Evolutionary conservation across 1,140 invertebrate genomes (phyloP).

Genomic region (Trissolcus basalis): DNA sequence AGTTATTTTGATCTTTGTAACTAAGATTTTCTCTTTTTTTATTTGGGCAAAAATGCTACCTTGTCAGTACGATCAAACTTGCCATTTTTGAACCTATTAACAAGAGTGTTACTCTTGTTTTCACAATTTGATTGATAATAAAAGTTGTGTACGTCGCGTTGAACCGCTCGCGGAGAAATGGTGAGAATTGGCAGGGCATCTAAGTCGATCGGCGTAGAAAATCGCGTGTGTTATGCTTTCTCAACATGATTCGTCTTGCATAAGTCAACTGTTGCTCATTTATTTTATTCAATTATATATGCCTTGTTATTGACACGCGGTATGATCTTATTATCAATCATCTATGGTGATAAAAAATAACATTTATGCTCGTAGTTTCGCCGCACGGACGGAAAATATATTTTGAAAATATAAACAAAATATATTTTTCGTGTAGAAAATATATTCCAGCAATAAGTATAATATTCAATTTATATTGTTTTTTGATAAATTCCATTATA

Average conservation of each 20-base stretch:
- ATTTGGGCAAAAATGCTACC: too few relatives aligned
- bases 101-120: conserved; percentile 31
- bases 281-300: neutral
- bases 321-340: too few relatives aligned
- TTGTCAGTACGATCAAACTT: too few relatives aligned
- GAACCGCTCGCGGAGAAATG: conserved; percentile 47
- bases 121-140: conserved; percentile 34
- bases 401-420: too few relatives aligned
- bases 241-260: conserved; percentile 60
- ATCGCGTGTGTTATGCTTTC: conserved; percentile 69
- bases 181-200: conserved; percentile 43
- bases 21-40: neutral
- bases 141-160: conserved; percentile 27
- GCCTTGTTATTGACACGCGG: conserved; percentile 10
- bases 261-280: conserved; percentile 19
- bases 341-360: too few relatives aligned
- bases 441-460: too few relatives aligned
- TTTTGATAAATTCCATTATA: too few relatives aligned
- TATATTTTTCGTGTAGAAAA: too few relatives aligned
- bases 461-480: too few relatives aligned
- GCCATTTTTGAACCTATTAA: conserved; percentile 19
- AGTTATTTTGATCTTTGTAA: too few relatives aligned
- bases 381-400: too few relatives aligned
- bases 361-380: too few relatives aligned
- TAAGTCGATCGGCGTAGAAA: conserved; percentile 48